A percentile compares a stretch with the other conserved stretches of the same genome.
Conservation (phyloP, 2,113 vertebrate species). For the Muntiacus reevesi region DNA sequence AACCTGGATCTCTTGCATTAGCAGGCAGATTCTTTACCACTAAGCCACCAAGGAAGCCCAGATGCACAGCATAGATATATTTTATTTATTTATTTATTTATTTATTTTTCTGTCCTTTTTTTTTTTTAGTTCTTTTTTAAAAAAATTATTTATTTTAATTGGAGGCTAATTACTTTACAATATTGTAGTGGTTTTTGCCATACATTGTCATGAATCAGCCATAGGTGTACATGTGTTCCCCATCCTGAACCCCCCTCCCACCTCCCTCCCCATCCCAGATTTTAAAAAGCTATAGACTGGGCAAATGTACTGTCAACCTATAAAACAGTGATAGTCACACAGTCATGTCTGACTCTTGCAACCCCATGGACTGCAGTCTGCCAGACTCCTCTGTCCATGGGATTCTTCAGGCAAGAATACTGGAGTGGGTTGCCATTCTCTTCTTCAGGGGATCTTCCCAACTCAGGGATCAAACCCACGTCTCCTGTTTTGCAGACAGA, state of each 20-base stretch:
- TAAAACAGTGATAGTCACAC: background rate
- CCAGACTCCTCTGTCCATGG: background rate
- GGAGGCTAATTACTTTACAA: background rate
- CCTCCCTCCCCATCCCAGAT: too few relatives aligned
- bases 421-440: background rate
- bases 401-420: background rate
- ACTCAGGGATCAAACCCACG: background rate
- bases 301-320: background rate
- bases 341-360: background rate
- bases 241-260: too few relatives aligned
- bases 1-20: background rate
- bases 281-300: background rate
- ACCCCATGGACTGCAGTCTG: background rate
- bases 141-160: background rate
- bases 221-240: too few relatives aligned
- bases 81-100: background rate
- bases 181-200: background rate
- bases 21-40: background rate
- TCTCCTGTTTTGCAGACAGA: background rate
- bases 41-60: background rate
- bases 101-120: background rate
- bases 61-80: background rate
- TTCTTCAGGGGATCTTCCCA: background rate
- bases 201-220: background rate
- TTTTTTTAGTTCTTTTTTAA: background rate